Evolutionary conservation across 2,113 vertebrate species (phyloP).

Genomic region (Nannospalax galili): DNA sequence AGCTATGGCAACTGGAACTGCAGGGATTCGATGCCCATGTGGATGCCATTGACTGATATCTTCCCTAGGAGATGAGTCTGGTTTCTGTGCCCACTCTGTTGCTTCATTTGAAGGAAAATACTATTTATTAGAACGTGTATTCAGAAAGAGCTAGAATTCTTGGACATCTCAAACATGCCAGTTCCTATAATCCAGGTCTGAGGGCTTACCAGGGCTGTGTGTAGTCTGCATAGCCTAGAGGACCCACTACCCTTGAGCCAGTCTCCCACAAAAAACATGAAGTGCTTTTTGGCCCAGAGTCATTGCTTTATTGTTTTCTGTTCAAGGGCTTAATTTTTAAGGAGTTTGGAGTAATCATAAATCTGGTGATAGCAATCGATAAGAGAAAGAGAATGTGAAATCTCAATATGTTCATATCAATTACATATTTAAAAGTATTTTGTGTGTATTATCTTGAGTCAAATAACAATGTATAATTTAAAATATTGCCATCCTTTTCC

Average conservation of each 20-base stretch:
- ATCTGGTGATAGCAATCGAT: background rate
- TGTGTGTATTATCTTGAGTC: background rate
- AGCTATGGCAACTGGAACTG: background rate
- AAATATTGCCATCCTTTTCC: background rate
- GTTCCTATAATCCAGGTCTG: background rate
- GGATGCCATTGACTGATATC: background rate
- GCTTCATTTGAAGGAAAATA: background rate
- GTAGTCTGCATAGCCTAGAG: background rate
- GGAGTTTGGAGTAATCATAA: background rate
- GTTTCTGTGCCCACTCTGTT: background rate
- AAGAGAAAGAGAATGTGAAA: background rate
- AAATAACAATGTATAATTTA: slow-evolving; percentile 20
- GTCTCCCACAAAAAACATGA: background rate
- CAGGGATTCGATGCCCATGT: background rate
- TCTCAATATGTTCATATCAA: background rate
- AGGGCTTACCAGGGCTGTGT: background rate
- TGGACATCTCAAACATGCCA: background rate
- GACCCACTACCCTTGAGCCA: background rate
- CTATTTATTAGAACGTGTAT: background rate
- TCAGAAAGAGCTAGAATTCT: background rate
- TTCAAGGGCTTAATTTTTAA: background rate
- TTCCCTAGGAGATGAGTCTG: background rate
- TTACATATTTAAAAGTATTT: background rate
- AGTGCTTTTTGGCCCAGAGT: background rate
- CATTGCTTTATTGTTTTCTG: background rate